Conservation (phyloP, 2,113 vertebrate species). For the Triplophysa dalaica region DNA sequence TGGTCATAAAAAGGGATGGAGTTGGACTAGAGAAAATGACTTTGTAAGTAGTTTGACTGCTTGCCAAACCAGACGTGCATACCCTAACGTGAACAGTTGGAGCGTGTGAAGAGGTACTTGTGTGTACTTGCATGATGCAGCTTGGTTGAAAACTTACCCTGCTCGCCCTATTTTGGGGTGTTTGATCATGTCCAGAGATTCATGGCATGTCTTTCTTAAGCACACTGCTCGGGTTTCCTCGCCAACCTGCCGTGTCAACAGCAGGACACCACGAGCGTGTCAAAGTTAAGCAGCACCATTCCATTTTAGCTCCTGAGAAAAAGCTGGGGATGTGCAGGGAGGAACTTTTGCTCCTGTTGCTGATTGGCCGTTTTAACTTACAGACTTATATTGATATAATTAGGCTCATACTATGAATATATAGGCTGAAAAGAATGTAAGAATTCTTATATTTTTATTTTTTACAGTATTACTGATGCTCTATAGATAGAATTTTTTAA, state of each 20-base stretch:
- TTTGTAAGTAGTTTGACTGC: neutral
- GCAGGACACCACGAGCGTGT: neutral
- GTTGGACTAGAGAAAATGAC: neutral
- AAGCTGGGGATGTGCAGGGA: neutral
- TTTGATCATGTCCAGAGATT: slow-evolving; percentile 19
- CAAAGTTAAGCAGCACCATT: neutral
- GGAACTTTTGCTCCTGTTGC: neutral
- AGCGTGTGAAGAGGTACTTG: slow-evolving; percentile 7
- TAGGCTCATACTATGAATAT: too few relatives aligned
- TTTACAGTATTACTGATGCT: too few relatives aligned
- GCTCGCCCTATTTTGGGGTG: neutral
- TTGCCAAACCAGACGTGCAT: neutral
- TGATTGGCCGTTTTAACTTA: neutral
- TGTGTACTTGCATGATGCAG: neutral
- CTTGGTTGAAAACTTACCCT: neutral
- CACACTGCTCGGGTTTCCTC: slow-evolving; percentile 16
- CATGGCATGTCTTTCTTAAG: slow-evolving; percentile 17
- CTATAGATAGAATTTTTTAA: too few relatives aligned
- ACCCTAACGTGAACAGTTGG: neutral
- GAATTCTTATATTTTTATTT: too few relatives aligned
- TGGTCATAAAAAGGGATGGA: neutral
- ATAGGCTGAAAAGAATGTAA: too few relatives aligned
- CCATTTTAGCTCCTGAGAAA: neutral
- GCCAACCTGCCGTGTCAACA: slow-evolving; percentile 16
- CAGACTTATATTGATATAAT: too few relatives aligned